Conservation (phyloP, 2,797 vertebrate species). For the Amazona finschi region DNA sequence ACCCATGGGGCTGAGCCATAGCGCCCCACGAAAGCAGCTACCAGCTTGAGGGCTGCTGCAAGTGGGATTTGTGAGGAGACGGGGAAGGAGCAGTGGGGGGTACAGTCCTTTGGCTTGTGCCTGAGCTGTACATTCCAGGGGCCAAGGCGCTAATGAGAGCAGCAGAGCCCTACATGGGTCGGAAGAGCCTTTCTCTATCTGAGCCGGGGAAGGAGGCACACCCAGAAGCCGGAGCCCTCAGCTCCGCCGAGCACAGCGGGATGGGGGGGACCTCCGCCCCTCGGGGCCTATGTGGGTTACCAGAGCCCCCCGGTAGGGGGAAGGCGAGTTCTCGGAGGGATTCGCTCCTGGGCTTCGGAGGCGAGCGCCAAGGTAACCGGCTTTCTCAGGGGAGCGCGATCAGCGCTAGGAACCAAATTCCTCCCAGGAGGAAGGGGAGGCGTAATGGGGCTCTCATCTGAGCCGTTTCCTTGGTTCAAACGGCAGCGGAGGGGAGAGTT, state of each 20-base stretch:
- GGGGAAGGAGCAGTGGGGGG: too few relatives aligned
- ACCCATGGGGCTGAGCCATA: background rate
- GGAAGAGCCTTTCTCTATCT: too few relatives aligned
- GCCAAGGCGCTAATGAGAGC: rapidly evolving
- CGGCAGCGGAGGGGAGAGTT: background rate
- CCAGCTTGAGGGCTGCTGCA: rapidly evolving
- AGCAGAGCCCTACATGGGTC: background rate
- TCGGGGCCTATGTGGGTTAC: background rate
- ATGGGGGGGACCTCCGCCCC: background rate
- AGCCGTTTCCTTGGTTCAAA: background rate
- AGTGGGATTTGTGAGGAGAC: rapidly evolving
- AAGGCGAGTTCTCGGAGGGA: background rate
- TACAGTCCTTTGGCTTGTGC: background rate
- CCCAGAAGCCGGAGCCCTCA: background rate
- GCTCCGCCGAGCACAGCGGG: background rate
- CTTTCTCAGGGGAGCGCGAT: background rate
- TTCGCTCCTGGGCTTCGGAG: background rate
- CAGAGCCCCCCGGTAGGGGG: too few relatives aligned
- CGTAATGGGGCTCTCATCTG: background rate
- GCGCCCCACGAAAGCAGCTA: background rate
- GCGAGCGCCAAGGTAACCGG: rapidly evolving
- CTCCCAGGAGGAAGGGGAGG: background rate
- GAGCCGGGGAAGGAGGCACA: background rate
- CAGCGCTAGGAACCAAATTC: background rate
- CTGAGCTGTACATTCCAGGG: rapidly evolving